These are phyloP conservation scores for Ganaspis brasiliensis DNA, from an alignment of 2,888 invertebrate species.

Conservation along the genomic window DNA sequence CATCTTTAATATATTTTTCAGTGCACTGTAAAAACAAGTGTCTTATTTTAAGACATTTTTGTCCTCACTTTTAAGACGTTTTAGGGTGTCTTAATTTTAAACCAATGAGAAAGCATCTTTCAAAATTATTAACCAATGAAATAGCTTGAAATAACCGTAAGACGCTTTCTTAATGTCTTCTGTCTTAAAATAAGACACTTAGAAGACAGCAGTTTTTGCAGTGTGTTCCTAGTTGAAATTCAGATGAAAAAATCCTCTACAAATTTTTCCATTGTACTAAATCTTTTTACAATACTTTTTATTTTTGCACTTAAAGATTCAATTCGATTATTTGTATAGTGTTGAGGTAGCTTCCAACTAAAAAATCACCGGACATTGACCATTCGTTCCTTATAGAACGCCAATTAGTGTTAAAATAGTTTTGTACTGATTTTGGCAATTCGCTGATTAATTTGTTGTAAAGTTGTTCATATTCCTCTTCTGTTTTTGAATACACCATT, in stretches of 20 bases:
- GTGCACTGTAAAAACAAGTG: too few species aligned
- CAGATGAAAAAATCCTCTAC: not conserved
- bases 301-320: not conserved
- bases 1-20: not conserved
- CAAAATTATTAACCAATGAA: too few species aligned
- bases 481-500: not conserved
- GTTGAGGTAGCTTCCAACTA: not conserved
- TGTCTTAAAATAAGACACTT: too few species aligned
- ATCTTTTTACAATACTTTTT: not conserved
- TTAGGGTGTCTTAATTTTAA: too few species aligned
- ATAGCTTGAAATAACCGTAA: too few species aligned
- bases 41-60: too few species aligned
- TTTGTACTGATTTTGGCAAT: not conserved
- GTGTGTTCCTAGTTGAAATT: not conserved
- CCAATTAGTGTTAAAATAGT: not conserved
- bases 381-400: not conserved
- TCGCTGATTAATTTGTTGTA: not conserved
- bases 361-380: not conserved
- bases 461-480: not conserved
- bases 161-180: too few species aligned
- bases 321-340: too few species aligned
- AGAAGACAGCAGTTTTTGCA: too few species aligned
- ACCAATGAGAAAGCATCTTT: too few species aligned
- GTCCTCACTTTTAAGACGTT: too few species aligned
- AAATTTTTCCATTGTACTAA: not conserved